A percentile compares a stretch with the other conserved stretches of the same genome.
Conservation (phyloP, 1,140 invertebrate species). For the Magallana angulata region DNA sequence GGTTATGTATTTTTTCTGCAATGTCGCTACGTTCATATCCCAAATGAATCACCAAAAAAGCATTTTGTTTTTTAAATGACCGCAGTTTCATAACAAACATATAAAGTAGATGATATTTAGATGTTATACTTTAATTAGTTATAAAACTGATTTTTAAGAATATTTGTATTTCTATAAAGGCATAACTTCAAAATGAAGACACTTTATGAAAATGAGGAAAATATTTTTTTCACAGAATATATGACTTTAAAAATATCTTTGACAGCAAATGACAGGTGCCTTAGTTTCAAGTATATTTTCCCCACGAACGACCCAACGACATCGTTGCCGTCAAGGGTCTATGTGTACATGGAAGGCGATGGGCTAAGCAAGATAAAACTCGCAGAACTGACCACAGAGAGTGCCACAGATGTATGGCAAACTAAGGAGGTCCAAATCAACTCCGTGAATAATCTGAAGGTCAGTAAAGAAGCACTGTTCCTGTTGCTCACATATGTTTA, state of each 20-base stretch:
- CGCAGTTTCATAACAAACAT: too few relatives aligned
- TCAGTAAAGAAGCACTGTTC: not conserved
- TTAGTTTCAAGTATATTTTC: not conserved
- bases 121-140: too few relatives aligned
- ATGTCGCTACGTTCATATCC: too few relatives aligned
- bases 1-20: too few relatives aligned
- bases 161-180: too few relatives aligned
- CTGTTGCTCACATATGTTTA: not conserved
- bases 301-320: not conserved
- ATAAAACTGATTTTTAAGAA: too few relatives aligned
- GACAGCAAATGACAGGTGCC: not conserved
- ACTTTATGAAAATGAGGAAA: not conserved
- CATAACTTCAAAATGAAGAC: too few relatives aligned
- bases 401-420: not conserved
- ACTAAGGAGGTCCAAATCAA: not conserved
- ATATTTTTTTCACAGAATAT: too few relatives aligned
- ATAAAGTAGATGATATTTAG: too few relatives aligned
- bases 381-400: not conserved
- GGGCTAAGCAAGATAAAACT: not conserved
- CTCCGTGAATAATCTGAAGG: not conserved
- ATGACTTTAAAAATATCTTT: too few relatives aligned
- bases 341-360: not conserved
- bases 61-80: too few relatives aligned
- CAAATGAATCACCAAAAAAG: too few relatives aligned
- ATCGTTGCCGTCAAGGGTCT: not conserved